phyloP scores from a whole-genome alignment of 2,113 vertebrate species.

The Natator depressus region DNA sequence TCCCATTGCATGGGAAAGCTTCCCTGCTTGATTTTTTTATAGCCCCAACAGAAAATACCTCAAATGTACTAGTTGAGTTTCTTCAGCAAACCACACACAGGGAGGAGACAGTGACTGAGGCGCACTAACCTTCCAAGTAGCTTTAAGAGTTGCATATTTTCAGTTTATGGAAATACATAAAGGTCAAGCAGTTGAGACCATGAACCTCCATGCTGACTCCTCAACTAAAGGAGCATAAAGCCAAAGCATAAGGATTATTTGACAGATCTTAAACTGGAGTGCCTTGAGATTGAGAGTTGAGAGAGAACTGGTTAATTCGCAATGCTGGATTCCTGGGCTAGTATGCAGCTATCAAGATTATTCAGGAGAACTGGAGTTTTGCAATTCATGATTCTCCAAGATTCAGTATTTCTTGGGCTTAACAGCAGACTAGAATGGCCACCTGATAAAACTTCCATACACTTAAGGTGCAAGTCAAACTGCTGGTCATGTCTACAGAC shows the following conservation, averaged over 20 bases:
- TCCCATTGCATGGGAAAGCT: not conserved
- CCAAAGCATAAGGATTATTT: not conserved
- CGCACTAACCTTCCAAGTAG: conserved; percentile 31
- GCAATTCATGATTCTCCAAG: not conserved
- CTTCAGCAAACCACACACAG: not conserved
- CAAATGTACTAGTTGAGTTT: not conserved
- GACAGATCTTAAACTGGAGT: not conserved
- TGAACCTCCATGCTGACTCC: conserved; percentile 39
- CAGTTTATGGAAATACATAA: conserved; percentile 6
- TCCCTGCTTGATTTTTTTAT: fast-evolving
- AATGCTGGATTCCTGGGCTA: not conserved
- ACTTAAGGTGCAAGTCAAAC: not conserved
- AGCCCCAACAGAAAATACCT: not conserved
- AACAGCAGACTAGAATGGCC: not conserved
- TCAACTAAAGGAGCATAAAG: not conserved
- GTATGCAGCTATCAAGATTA: not conserved
- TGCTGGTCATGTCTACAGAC: not conserved
- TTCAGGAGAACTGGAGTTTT: not conserved
- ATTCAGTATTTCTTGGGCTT: not conserved
- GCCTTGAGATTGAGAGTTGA: not conserved
- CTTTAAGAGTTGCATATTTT: conserved; percentile 1
- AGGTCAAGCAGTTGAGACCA: conserved; percentile 12
- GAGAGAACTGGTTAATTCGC: not conserved
- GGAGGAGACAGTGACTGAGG: not conserved
- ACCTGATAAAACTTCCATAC: not conserved